Evolutionary conservation across 2,113 vertebrate species (phyloP).

Genomic region (Alethe diademata): DNA sequence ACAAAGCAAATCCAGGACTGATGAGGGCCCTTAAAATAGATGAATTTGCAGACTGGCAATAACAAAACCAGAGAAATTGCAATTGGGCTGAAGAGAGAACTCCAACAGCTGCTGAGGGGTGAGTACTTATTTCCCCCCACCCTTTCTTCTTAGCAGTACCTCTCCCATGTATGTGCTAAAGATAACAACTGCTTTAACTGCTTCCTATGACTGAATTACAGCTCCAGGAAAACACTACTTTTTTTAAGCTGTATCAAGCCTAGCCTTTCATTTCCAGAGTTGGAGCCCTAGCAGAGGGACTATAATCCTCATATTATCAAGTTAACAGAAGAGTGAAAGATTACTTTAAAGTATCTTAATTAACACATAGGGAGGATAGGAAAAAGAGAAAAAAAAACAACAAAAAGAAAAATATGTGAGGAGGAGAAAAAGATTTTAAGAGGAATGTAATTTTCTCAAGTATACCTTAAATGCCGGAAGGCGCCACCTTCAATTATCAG

Average conservation of each 20-base stretch:
- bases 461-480: not conserved
- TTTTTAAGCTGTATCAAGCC: not conserved
- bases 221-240: not conserved
- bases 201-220: not conserved
- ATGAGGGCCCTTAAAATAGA: not conserved
- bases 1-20: not conserved
- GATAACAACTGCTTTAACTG: not conserved
- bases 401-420: not conserved
- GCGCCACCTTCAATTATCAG: not conserved
- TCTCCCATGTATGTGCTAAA: not conserved
- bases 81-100: not conserved
- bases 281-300: not conserved
- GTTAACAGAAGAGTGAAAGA: not conserved
- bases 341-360: not conserved
- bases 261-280: not conserved
- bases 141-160: not conserved
- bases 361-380: not conserved
- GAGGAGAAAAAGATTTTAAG: not conserved
- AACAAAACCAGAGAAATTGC: not conserved
- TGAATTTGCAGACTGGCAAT: not conserved
- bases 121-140: rapidly evolving
- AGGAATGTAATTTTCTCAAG: slow-evolving; percentile 8
- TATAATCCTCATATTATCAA: not conserved
- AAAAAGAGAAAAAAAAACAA: too few species aligned
- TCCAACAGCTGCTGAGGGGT: not conserved